Evolutionary conservation across 2,113 vertebrate species (phyloP).

Genomic region (Amphiprion percula): DNA sequence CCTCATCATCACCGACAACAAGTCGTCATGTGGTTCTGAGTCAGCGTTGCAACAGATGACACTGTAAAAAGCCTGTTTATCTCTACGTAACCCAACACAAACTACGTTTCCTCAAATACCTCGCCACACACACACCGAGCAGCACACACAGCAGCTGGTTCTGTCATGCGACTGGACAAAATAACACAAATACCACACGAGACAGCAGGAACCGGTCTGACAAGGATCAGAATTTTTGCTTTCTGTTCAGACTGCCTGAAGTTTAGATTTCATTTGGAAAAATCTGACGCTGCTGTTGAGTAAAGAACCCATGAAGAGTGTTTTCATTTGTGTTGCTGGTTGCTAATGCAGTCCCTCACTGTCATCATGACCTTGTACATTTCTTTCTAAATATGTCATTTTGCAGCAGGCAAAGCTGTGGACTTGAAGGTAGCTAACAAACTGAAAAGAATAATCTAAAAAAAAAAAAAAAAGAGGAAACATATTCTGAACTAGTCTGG

Average conservation of each 20-base stretch:
- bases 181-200: neutral
- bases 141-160: neutral
- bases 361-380: constrained; percentile 1
- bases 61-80: neutral
- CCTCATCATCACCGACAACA: neutral
- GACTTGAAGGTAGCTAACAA: neutral
- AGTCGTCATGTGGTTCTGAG: constrained; percentile 15
- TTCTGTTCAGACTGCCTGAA: neutral
- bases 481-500: too few relatives aligned
- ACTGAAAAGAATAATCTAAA: neutral
- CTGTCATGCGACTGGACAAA: neutral
- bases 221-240: neutral
- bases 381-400: neutral
- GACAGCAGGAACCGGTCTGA: constrained; percentile 7
- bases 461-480: neutral
- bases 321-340: neutral
- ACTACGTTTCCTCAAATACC: neutral
- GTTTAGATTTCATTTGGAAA: neutral
- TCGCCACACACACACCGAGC: neutral
- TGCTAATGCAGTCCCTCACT: too few relatives aligned
- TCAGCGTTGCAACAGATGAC: constrained; percentile 11
- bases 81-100: neutral
- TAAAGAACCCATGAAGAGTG: neutral
- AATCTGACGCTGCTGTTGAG: constrained; percentile 5
- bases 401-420: neutral